phyloP scores from a whole-genome alignment of 1,140 invertebrate species.

The Globodera rostochiensis region DNA sequence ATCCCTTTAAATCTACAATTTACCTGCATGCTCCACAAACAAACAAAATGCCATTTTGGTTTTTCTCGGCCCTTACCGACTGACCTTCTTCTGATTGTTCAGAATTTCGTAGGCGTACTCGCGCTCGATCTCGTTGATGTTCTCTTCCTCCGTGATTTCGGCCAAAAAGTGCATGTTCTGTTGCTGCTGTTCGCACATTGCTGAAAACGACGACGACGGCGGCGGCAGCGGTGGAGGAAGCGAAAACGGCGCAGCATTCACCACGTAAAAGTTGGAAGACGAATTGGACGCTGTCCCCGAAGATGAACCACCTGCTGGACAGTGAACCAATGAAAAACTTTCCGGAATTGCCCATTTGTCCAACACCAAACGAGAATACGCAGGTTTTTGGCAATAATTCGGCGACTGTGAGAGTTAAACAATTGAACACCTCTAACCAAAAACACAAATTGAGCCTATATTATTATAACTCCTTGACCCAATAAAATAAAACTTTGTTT shows the following conservation, averaged over 20 bases:
- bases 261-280: constrained; percentile 10
- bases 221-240: background rate
- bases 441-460: too few species aligned
- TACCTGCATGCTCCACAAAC: background rate
- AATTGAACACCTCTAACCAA: too few species aligned
- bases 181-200: background rate
- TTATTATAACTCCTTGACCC: background rate
- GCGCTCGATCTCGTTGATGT: constrained; percentile 25
- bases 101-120: constrained; percentile 28
- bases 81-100: constrained; percentile 20
- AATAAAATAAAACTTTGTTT: constrained; percentile 13
- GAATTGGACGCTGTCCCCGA: constrained; percentile 14
- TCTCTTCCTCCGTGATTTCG: constrained; percentile 15
- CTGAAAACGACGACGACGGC: background rate
- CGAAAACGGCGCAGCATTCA: background rate
- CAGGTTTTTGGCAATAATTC: too few species aligned
- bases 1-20: too few species aligned
- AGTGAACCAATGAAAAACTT: background rate
- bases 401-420: too few species aligned
- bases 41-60: background rate
- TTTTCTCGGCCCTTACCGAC: background rate
- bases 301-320: background rate
- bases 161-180: background rate
- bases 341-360: background rate
- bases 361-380: too few species aligned